Evolutionary conservation across 2,888 invertebrate genomes (phyloP).

Genomic region (Cantharis rufa): DNA sequence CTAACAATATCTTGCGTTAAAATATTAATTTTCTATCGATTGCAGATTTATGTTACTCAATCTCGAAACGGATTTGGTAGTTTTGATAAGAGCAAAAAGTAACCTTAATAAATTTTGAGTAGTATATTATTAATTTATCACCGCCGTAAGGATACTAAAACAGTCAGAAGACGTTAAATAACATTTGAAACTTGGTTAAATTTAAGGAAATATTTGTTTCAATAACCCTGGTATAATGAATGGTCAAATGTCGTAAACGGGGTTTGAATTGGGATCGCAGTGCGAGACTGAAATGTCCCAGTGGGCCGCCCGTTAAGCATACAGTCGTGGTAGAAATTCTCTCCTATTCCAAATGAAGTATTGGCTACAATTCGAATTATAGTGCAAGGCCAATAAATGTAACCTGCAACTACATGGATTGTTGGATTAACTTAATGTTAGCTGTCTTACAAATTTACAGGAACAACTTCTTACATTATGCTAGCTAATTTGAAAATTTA

Average conservation of each 20-base stretch:
- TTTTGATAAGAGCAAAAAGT: background rate
- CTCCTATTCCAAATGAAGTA: slow-evolving; percentile 44
- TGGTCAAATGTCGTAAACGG: slow-evolving; percentile 51
- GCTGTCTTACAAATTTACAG: background rate
- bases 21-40: background rate
- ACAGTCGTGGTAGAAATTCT: slow-evolving; percentile 44
- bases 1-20: background rate
- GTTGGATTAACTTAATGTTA: slow-evolving; percentile 41
- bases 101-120: background rate
- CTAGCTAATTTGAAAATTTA: background rate
- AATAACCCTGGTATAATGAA: slow-evolving; percentile 48
- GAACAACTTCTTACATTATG: background rate
- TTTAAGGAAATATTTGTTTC: slow-evolving; percentile 38
- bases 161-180: background rate
- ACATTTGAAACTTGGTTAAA: background rate
- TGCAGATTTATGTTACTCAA: background rate
- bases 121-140: background rate
- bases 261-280: slow-evolving; percentile 50
- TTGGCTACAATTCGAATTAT: slow-evolving; percentile 42
- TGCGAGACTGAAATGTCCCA: slow-evolving; percentile 52
- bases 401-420: slow-evolving; percentile 38
- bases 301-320: slow-evolving; percentile 47
- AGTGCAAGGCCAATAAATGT: slow-evolving; percentile 34
- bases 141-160: background rate
- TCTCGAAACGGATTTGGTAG: background rate